phyloP scores from a whole-genome alignment of 2,113 vertebrate genomes.

The Zapus hudsonius region DNA sequence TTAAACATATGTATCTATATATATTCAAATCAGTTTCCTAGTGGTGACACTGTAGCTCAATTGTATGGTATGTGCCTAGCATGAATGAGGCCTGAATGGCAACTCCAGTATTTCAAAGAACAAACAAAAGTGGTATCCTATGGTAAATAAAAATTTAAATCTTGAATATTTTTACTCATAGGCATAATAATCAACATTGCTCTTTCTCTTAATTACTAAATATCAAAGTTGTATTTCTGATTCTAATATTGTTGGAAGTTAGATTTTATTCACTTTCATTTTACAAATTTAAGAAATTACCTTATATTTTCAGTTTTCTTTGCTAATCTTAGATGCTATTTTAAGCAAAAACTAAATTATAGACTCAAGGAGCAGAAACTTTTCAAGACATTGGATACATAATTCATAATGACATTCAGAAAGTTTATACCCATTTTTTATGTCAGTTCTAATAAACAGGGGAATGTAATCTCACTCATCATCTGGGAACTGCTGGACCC shows the following conservation, averaged over 20 bases:
- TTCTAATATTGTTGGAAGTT: background rate
- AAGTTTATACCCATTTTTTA: background rate
- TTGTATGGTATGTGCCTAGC: background rate
- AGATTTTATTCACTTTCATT: background rate
- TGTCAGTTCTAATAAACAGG: background rate
- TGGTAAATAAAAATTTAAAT: background rate
- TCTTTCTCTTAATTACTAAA: background rate
- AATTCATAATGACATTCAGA: background rate
- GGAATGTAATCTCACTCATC: background rate
- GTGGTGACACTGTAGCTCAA: background rate
- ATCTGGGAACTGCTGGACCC: background rate
- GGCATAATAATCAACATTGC: background rate
- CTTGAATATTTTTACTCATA: background rate
- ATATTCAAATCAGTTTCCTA: background rate
- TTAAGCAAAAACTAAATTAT: slow-evolving; percentile 19
- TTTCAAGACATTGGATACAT: background rate
- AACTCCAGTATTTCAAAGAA: background rate
- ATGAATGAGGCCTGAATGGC: background rate
- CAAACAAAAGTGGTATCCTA: background rate
- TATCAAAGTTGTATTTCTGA: background rate
- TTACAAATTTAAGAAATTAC: background rate
- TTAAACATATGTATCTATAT: background rate
- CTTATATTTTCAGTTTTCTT: background rate
- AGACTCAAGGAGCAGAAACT: background rate
- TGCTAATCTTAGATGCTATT: background rate